Conservation (phyloP, 2,113 vertebrate genomes). For the Saguinus midas region DNA sequence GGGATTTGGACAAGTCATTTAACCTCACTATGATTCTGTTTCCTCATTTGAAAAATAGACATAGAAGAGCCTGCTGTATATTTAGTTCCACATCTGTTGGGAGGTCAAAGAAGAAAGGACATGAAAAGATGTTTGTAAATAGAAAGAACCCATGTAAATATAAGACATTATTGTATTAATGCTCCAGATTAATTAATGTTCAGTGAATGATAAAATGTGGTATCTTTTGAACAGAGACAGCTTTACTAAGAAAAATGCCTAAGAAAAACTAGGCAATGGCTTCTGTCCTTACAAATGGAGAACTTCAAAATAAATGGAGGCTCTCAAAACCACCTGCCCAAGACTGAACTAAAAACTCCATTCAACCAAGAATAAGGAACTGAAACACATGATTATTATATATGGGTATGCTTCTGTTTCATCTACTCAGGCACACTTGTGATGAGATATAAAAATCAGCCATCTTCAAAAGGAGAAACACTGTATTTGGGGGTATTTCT, state of each 20-base stretch:
- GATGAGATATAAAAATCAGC: background rate
- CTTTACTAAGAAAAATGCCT: background rate
- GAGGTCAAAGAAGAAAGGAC: background rate
- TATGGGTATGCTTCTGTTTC: background rate
- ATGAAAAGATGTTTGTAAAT: slow-evolving; percentile 6
- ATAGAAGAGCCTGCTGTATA: background rate
- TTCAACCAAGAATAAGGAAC: background rate
- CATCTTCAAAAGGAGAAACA: background rate
- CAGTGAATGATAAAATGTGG: background rate
- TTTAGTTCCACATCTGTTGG: background rate
- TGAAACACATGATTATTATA: background rate
- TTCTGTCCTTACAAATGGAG: background rate
- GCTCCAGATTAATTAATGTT: background rate
- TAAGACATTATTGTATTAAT: background rate
- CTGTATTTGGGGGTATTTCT: background rate
- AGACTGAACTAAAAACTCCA: background rate
- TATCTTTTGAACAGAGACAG: background rate
- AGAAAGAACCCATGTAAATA: background rate
- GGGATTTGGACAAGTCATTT: slow-evolving; percentile 23
- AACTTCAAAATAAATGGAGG: background rate
- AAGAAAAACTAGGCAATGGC: background rate
- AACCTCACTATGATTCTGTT: background rate
- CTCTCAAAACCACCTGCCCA: background rate
- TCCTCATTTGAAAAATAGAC: slow-evolving; percentile 42
- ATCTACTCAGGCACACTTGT: background rate